Percentiles rank a stretch among this genome's conserved stretches.
Evolutionary conservation across 2,888 invertebrate genomes (phyloP).

Genomic region (Drosophila cognata): DNA sequence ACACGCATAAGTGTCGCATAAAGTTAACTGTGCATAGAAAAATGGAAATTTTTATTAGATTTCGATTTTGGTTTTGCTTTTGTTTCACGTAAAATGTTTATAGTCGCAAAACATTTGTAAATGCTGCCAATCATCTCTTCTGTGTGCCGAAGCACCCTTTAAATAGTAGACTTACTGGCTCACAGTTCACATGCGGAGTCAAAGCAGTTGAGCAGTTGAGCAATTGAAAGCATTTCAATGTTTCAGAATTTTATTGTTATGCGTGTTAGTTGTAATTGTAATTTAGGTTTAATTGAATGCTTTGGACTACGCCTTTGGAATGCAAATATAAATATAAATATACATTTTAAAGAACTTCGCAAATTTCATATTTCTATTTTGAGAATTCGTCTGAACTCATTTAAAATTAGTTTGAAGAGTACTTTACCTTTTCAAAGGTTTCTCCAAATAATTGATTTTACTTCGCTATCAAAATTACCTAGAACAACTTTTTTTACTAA

Average conservation of each 20-base stretch:
- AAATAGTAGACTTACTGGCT: conserved; percentile 1
- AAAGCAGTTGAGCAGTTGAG: neutral
- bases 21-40: conserved; percentile 79
- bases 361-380: neutral
- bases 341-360: neutral
- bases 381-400: neutral
- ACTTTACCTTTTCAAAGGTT: neutral
- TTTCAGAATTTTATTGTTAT: neutral
- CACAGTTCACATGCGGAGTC: conserved; percentile 2
- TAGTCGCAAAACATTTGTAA: conserved; percentile 67
- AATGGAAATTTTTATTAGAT: conserved; percentile 78
- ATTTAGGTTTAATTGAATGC: too few species aligned
- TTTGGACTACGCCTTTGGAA: neutral
- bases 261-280: neutral
- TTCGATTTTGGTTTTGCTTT: conserved; percentile 56
- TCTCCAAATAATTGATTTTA: neutral
- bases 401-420: too few species aligned
- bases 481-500: neutral
- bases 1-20: conserved; percentile 79
- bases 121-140: conserved; percentile 64
- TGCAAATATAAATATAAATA: neutral
- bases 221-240: neutral
- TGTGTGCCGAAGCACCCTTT: conserved; percentile 26
- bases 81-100: conserved; percentile 66
- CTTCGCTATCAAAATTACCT: neutral